A percentile compares a stretch with the other conserved stretches of the same genome.
These are phyloP conservation scores for Rotaria sp. DNA, from an alignment of 2,888 invertebrate genomes.

Conservation along the genomic window DNA sequence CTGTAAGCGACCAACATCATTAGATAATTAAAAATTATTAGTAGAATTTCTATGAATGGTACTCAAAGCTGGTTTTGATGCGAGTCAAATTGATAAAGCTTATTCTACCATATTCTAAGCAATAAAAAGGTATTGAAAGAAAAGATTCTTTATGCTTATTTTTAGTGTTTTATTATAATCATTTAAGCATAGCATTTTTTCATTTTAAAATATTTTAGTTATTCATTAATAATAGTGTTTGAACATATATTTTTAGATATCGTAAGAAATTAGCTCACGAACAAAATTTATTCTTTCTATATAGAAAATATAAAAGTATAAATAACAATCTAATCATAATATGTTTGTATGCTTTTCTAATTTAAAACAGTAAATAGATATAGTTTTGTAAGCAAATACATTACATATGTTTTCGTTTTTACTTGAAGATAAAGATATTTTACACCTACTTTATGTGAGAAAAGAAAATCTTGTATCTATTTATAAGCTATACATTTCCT, in stretches of 20 bases:
- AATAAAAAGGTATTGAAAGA: too few relatives aligned
- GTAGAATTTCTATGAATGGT: slow-evolving; percentile 27
- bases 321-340: too few relatives aligned
- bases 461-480: background rate
- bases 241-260: too few relatives aligned
- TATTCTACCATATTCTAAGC: background rate
- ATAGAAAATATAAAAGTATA: too few relatives aligned
- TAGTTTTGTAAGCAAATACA: slow-evolving; percentile 8
- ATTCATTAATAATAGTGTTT: background rate
- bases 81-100: slow-evolving; percentile 13
- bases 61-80: slow-evolving; percentile 33
- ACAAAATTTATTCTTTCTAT: too few relatives aligned
- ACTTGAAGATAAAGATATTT: background rate
- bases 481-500: background rate
- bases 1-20: background rate
- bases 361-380: background rate
- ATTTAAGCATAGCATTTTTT: slow-evolving; percentile 31
- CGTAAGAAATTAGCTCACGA: too few relatives aligned
- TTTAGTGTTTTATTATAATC: slow-evolving; percentile 38
- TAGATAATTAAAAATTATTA: slow-evolving; percentile 23
- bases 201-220: slow-evolving; percentile 25
- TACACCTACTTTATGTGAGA: background rate
- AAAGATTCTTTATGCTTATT: background rate
- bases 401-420: background rate
- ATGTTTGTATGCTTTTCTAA: too few relatives aligned